These are phyloP conservation scores for Silurus asotus DNA, from an alignment of 2,113 vertebrate genomes.

Conservation along the genomic window DNA sequence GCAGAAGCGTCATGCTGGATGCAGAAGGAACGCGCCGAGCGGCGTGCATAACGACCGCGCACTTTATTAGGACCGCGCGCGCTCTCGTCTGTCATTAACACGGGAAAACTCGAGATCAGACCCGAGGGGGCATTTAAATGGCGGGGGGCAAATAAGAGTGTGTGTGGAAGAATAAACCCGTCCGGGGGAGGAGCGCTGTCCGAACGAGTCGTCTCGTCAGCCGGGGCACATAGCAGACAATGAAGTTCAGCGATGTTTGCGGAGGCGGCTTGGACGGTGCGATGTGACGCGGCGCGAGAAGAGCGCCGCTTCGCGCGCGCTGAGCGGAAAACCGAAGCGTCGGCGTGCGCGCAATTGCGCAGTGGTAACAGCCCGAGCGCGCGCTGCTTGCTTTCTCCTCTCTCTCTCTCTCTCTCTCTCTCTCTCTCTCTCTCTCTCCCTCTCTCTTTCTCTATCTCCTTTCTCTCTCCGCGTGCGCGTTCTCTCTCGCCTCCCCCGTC, in stretches of 20 bases:
- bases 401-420: conserved; percentile 60
- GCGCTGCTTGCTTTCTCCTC: conserved; percentile 64
- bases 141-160: too few species aligned
- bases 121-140: background rate
- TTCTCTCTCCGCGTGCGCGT: conserved; percentile 50
- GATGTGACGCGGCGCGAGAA: conserved; percentile 31
- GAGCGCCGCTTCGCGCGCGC: conserved; percentile 55
- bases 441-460: conserved; percentile 51
- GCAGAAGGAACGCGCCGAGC: conserved; percentile 54
- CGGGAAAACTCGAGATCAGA: conserved; percentile 33
- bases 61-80: conserved; percentile 58
- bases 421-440: conserved; percentile 62
- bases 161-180: background rate
- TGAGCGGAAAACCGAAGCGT: conserved; percentile 47
- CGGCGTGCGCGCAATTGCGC: conserved; percentile 55
- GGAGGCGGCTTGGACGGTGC: conserved; percentile 6
- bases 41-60: conserved; percentile 60
- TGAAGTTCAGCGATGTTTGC: conserved; percentile 42
- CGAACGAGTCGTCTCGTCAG: conserved; percentile 39
- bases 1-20: conserved; percentile 47
- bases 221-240: conserved; percentile 33
- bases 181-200: conserved; percentile 2
- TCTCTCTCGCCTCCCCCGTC: conserved; percentile 61
- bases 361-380: conserved; percentile 50
- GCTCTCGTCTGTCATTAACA: conserved; percentile 38